Evolutionary conservation across 2,888 invertebrate species (phyloP).

Genomic region (Brachyptera risi): DNA sequence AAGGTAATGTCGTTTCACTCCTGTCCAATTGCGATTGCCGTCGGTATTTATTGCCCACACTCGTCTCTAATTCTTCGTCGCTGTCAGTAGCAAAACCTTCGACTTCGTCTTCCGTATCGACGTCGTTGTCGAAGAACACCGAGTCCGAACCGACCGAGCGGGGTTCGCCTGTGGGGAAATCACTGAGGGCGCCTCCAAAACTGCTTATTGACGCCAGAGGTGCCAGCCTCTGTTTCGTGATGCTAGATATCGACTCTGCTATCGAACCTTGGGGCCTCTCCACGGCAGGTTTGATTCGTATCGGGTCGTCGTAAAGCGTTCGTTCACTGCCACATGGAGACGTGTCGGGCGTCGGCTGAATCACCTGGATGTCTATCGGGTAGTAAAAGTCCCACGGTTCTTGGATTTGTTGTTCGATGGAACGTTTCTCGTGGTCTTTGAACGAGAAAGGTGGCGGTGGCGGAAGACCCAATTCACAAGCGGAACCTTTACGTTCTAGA

Average conservation of each 20-base stretch:
- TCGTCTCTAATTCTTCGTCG: constrained; percentile 43
- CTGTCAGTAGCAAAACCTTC: constrained; percentile 82
- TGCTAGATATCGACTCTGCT: constrained; percentile 14
- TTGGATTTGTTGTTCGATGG: constrained; percentile 27
- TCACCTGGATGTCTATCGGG: constrained; percentile 63
- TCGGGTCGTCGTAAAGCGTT: constrained; percentile 46
- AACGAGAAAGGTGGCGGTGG: constrained; percentile 48
- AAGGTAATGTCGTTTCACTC: not conserved
- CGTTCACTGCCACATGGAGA: constrained; percentile 73
- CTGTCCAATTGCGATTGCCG: constrained; percentile 11
- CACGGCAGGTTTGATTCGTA: constrained; percentile 18
- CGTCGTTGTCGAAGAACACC: constrained; percentile 69
- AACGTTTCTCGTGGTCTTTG: constrained; percentile 14
- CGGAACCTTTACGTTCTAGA: constrained; percentile 74
- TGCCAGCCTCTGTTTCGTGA: constrained; percentile 53
- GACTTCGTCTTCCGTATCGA: constrained; percentile 78
- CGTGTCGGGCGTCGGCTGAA: constrained; percentile 76
- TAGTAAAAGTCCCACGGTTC: constrained; percentile 55
- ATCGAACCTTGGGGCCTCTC: constrained; percentile 19
- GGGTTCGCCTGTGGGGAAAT: constrained; percentile 64
- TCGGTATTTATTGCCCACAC: constrained; percentile 5
- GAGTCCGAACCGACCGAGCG: constrained; percentile 66
- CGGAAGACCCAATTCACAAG: constrained; percentile 69
- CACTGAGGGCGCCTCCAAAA: constrained; percentile 52
- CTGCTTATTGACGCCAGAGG: constrained; percentile 79